Evolutionary conservation across 2,113 vertebrate genomes (phyloP).

Genomic region (Pterocles gutturalis): DNA sequence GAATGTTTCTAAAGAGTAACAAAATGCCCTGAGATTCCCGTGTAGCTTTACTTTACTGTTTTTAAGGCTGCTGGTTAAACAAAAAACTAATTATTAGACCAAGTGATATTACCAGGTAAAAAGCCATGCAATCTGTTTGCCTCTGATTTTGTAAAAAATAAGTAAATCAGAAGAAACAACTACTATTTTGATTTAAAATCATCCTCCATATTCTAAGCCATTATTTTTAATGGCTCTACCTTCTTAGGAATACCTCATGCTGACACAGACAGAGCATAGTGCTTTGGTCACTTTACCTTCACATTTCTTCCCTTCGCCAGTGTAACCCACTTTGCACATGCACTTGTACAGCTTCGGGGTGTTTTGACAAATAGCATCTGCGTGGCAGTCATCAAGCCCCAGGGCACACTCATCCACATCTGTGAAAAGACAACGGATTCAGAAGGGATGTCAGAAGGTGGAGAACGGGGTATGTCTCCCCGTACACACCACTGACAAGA

Average conservation of each 20-base stretch:
- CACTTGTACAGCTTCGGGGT: conserved; percentile 92
- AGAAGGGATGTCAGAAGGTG: not conserved
- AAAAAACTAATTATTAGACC: not conserved
- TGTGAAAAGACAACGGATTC: conserved; percentile 66
- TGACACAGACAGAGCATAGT: not conserved
- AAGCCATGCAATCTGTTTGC: not conserved
- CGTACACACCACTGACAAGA: rapidly evolving
- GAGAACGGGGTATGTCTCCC: not conserved
- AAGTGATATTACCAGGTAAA: not conserved
- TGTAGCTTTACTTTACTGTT: not conserved
- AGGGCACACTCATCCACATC: conserved; percentile 92
- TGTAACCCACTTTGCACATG: conserved; percentile 91
- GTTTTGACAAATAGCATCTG: conserved; percentile 94
- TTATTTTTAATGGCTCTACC: not conserved
- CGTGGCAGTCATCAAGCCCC: conserved; percentile 92
- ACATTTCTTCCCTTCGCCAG: conserved; percentile 89
- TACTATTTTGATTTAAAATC: not conserved
- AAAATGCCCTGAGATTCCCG: not conserved
- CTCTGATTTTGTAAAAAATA: not conserved
- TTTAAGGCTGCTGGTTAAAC: not conserved
- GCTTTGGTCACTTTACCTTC: conserved; percentile 76
- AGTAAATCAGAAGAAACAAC: not conserved
- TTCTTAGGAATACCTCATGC: not conserved
- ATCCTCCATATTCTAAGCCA: not conserved
- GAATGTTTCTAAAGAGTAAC: not conserved